Evolutionary conservation across 2,797 vertebrate species (phyloP).

Genomic region (Xenops minutus): DNA sequence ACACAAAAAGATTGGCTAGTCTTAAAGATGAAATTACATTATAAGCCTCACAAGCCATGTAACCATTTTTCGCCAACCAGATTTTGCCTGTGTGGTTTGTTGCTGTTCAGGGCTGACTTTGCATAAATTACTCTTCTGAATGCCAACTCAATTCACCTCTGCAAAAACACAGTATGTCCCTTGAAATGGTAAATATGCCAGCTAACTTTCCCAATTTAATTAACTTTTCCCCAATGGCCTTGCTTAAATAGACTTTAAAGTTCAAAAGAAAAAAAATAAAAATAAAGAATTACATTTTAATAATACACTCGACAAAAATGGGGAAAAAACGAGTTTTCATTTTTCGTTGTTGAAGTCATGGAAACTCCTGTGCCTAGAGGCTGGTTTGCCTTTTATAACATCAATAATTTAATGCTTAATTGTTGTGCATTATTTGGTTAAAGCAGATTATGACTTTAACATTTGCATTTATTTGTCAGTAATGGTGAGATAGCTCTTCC

Average conservation of each 20-base stretch:
- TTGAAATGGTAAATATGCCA: slow-evolving; percentile 20
- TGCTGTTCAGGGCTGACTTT: neutral
- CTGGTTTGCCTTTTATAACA: slow-evolving; percentile 43
- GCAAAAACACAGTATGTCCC: neutral
- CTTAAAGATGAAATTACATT: neutral
- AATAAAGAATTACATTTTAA: slow-evolving; percentile 17
- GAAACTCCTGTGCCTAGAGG: slow-evolving; percentile 27
- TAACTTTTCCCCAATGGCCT: slow-evolving; percentile 34
- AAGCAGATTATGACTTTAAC: slow-evolving; percentile 48
- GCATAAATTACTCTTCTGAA: neutral
- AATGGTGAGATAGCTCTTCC: slow-evolving; percentile 26
- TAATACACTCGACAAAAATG: neutral
- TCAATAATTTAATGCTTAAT: slow-evolving; percentile 68
- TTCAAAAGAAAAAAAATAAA: neutral
- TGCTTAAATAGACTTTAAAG: slow-evolving; percentile 45
- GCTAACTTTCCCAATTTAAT: slow-evolving; percentile 14
- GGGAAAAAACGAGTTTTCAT: slow-evolving; percentile 27
- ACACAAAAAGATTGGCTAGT: neutral
- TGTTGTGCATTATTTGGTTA: slow-evolving; percentile 53
- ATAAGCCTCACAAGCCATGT: neutral
- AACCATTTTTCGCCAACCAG: neutral
- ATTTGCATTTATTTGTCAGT: slow-evolving; percentile 46
- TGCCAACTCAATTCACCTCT: neutral
- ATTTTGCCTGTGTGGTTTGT: neutral
- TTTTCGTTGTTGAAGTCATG: slow-evolving; percentile 15